Conservation (phyloP, 2,888 invertebrate genomes). For the Eurois occulta region DNA sequence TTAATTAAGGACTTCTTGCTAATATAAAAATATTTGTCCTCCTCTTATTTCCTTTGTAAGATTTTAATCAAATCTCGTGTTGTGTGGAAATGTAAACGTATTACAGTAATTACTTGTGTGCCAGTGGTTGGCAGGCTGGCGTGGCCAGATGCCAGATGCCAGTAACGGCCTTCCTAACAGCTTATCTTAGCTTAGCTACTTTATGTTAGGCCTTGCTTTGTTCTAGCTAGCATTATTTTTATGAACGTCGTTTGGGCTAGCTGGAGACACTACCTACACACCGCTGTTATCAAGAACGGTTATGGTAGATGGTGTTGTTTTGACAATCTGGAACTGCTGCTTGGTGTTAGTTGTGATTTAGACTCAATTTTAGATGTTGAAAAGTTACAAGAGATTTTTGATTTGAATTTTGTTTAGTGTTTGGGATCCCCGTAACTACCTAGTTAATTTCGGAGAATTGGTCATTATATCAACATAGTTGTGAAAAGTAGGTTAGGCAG, state of each 20-base stretch:
- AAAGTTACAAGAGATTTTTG: not conserved
- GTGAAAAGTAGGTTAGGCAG: not conserved
- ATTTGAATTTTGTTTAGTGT: not conserved
- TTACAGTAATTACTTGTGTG: constrained; percentile 63
- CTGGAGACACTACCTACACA: constrained; percentile 19
- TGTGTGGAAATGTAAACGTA: constrained; percentile 56
- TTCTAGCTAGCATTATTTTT: constrained; percentile 48
- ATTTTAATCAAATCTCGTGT: constrained; percentile 58
- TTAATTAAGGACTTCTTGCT: constrained; percentile 33
- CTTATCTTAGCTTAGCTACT: constrained; percentile 67
- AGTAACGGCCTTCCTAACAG: constrained; percentile 68
- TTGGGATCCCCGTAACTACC: not conserved
- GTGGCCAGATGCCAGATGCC: constrained; percentile 73
- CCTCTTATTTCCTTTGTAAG: constrained; percentile 32
- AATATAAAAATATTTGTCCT: constrained; percentile 45
- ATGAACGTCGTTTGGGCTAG: constrained; percentile 45
- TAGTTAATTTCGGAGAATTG: not conserved
- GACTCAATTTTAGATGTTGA: not conserved
- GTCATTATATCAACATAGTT: not conserved
- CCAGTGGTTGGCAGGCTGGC: constrained; percentile 57
- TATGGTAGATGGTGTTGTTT: constrained; percentile 23
- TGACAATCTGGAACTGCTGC: not conserved
- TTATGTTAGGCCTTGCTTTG: constrained; percentile 58
- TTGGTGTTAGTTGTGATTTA: not conserved
- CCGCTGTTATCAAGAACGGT: constrained; percentile 25